Evolutionary conservation across 2,797 vertebrate species (phyloP).

Genomic region (Falco columbarius): DNA sequence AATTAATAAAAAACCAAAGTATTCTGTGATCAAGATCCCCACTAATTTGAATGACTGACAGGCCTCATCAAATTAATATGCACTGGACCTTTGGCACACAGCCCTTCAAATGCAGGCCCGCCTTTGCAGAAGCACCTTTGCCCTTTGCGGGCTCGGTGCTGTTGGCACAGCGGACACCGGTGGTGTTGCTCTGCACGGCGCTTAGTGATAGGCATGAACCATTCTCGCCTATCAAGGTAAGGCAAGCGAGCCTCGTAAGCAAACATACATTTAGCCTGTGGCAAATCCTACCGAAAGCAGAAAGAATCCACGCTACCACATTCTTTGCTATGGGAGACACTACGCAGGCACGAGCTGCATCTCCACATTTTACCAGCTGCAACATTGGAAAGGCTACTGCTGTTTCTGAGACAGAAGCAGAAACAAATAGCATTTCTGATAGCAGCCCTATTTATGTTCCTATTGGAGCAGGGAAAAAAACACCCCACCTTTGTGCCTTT

Average conservation of each 20-base stretch:
- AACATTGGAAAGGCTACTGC: not conserved
- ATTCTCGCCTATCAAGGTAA: not conserved
- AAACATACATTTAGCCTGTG: not conserved
- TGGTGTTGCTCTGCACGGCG: not conserved
- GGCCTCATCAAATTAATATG: not conserved
- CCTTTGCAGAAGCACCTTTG: not conserved
- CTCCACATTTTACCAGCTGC: not conserved
- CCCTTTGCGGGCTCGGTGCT: not conserved
- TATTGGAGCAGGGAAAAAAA: not conserved
- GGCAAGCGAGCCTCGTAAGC: not conserved
- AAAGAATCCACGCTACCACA: not conserved
- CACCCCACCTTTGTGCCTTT: not conserved
- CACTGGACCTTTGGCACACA: not conserved
- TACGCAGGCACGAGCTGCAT: not conserved
- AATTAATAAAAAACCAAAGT: not conserved
- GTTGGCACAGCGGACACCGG: accelerated
- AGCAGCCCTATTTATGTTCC: too few relatives aligned
- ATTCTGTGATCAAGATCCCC: not conserved
- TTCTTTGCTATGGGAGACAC: not conserved
- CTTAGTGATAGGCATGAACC: not conserved
- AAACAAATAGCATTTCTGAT: not conserved
- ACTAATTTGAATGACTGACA: not conserved
- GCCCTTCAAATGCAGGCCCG: not conserved
- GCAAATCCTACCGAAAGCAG: not conserved
- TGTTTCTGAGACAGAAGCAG: not conserved